A percentile compares a stretch with the other conserved stretches of the same genome.
Evolutionary conservation across 2,888 invertebrate species (phyloP).

Genomic region (Drosophila algonquin): DNA sequence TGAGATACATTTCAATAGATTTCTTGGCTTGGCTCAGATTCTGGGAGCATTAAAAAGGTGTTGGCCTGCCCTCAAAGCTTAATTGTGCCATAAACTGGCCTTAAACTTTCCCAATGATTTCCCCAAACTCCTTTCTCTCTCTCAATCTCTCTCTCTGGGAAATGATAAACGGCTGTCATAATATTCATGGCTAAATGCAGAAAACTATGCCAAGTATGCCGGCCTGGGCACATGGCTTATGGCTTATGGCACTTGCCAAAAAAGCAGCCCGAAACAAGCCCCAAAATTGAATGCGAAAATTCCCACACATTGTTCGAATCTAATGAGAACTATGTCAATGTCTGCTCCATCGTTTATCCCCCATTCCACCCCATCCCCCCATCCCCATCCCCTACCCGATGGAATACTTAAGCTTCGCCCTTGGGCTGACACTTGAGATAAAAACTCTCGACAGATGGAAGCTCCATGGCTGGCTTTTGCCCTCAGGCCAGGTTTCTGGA

Average conservation of each 20-base stretch:
- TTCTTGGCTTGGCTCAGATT: background rate
- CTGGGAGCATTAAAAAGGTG: background rate
- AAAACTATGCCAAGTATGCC: slow-evolving; percentile 41
- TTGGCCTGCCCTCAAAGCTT: background rate
- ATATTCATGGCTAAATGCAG: slow-evolving; percentile 19
- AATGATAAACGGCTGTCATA: slow-evolving; percentile 13
- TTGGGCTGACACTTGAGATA: slow-evolving; percentile 61
- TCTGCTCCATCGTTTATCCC: slow-evolving; percentile 8
- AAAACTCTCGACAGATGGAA: slow-evolving; percentile 46
- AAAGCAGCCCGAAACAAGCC: slow-evolving; percentile 14
- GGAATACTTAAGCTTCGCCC: slow-evolving; percentile 55
- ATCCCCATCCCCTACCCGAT: background rate
- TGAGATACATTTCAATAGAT: slow-evolving; percentile 13
- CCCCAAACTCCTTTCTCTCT: background rate
- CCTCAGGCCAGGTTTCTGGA: slow-evolving; percentile 23
- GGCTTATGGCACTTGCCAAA: slow-evolving; percentile 40
- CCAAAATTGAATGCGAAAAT: slow-evolving; percentile 54
- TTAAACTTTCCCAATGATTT: background rate
- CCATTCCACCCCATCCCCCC: too few species aligned
- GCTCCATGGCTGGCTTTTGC: slow-evolving; percentile 15
- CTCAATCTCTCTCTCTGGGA: background rate
- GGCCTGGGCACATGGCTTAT: slow-evolving; percentile 23
- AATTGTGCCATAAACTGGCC: background rate
- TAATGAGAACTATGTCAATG: slow-evolving; percentile 72
- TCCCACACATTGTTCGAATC: slow-evolving; percentile 58